Conservation (phyloP, 30 jellyfish, hydroid and myxozoan species). For the Aurelia sp. region DNA sequence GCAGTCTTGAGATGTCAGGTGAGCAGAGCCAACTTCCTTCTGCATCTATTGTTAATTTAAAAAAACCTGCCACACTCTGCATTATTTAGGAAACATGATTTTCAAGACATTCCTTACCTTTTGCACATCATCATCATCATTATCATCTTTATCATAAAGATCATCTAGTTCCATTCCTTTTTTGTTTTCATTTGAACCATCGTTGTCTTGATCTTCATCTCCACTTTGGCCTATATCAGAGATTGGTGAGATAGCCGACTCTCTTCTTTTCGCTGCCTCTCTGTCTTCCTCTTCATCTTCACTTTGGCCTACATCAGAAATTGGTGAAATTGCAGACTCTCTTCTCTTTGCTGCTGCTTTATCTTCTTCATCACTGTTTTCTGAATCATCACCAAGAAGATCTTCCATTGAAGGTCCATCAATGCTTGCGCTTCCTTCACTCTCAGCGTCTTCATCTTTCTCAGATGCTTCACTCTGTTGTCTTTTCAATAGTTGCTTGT, state of each 20-base stretch:
- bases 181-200: not conserved
- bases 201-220: conserved; percentile 1
- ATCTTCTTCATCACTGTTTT: not conserved
- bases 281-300: conserved; percentile 16
- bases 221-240: conserved; percentile 17
- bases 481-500: not conserved
- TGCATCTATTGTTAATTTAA: too few species aligned
- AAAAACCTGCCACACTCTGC: too few species aligned
- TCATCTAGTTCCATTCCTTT: not conserved
- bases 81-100: too few species aligned
- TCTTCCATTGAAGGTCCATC: not conserved
- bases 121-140: conserved; percentile 10
- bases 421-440: not conserved
- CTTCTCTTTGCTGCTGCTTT: not conserved
- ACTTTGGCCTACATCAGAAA: conserved; percentile 7
- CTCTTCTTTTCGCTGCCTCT: not conserved
- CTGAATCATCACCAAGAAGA: not conserved
- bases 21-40: too few species aligned
- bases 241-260: not conserved
- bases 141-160: not conserved
- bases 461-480: conserved; percentile 25
- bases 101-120: too few species aligned
- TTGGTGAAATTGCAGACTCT: not conserved
- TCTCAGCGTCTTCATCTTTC: conserved; percentile 19
- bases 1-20: too few species aligned